Conservation (phyloP, 1,140 invertebrate genomes). For the Zaprionus taronus region DNA sequence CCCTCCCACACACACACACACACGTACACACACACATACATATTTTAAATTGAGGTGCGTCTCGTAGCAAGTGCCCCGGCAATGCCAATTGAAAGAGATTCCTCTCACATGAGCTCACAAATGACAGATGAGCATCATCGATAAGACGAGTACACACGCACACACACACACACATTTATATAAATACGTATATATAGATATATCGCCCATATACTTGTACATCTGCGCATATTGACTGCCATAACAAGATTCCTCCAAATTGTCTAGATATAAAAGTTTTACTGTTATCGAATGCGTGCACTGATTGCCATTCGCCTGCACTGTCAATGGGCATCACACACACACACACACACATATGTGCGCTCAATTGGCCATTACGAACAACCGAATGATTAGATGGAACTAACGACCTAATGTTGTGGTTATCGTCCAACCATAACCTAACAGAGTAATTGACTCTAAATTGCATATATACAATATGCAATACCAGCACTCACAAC, state of each 20-base stretch:
- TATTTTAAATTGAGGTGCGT: constrained; percentile 49
- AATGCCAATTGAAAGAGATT: constrained; percentile 56
- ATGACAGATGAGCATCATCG: constrained; percentile 48
- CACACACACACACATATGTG: not conserved
- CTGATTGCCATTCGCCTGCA: constrained; percentile 24
- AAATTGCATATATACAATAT: not conserved
- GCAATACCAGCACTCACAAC: not conserved
- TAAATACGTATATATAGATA: not conserved
- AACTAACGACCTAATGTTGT: not conserved
- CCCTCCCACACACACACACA: not conserved
- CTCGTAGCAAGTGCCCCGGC: constrained; percentile 13
- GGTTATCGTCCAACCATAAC: not conserved
- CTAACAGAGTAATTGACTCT: not conserved
- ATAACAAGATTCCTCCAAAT: constrained; percentile 30
- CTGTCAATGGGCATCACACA: constrained; percentile 1
- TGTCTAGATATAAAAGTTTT: constrained; percentile 29
- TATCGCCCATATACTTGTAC: constrained; percentile 2
- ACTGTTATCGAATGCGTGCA: constrained; percentile 30
- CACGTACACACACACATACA: not conserved
- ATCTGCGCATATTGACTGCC: not conserved
- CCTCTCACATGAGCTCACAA: constrained; percentile 50
- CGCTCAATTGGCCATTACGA: constrained; percentile 2
- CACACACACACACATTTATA: not conserved
- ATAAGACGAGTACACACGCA: constrained; percentile 32
- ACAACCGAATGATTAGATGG: not conserved